Conservation (phyloP, 2,113 vertebrate genomes). For the Gambusia holbrooki region DNA sequence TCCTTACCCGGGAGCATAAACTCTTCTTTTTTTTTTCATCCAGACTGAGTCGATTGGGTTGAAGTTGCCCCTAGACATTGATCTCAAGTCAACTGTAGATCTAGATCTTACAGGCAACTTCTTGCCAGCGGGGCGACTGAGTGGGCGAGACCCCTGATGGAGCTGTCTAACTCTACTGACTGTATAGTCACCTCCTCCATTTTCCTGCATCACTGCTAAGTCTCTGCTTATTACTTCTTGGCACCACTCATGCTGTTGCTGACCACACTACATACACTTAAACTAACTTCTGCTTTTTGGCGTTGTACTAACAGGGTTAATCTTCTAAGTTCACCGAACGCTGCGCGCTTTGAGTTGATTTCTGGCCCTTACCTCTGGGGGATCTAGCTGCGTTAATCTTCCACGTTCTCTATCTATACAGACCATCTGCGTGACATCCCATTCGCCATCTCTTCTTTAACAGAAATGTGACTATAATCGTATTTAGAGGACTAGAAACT, state of each 20-base stretch:
- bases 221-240: constrained; percentile 53
- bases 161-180: constrained; percentile 67
- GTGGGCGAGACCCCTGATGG: constrained; percentile 47
- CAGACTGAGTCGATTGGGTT: constrained; percentile 24
- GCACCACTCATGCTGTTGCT: constrained; percentile 38
- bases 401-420: constrained; percentile 37
- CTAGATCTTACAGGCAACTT: constrained; percentile 44
- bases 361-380: constrained; percentile 45
- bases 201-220: constrained; percentile 47
- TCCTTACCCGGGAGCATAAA: constrained; percentile 29
- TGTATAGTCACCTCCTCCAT: constrained; percentile 30
- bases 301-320: constrained; percentile 49
- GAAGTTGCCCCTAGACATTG: constrained; percentile 57
- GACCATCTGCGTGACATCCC: constrained; percentile 41
- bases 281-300: constrained; percentile 49
- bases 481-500: constrained; percentile 64
- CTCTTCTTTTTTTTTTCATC: constrained; percentile 10
- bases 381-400: constrained; percentile 50
- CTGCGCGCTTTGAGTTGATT: constrained; percentile 32
- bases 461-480: constrained; percentile 66
- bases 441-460: constrained; percentile 41
- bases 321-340: constrained; percentile 32
- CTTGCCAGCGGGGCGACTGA: background rate
- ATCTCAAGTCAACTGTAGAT: constrained; percentile 46
- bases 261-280: constrained; percentile 30